Base-by-base conservation (phyloP, 2,888 invertebrate genomes). In the Ernsta delagoae region DNA sequence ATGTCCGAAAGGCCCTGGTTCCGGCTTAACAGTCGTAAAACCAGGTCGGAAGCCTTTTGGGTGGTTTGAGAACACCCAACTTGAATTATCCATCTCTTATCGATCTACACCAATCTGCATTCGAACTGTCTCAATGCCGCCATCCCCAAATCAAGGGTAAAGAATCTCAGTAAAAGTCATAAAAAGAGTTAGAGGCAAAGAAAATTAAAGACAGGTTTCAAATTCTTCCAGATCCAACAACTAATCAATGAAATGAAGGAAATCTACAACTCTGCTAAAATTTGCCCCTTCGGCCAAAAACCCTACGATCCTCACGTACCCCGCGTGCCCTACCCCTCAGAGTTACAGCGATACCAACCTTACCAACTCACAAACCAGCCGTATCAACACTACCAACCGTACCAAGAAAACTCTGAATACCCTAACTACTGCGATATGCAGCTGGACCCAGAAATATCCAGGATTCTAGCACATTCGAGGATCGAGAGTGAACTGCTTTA, bases 231-330 rank as follows among this genome's bases (percentile, higher is more conserved):
- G 96, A 94, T 96, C 66, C 95, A 96, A 77, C 95, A 95, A 78
- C 79, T 96, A 43, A 95, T 97, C 75, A 91, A 95, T 0, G 96
- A 97, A 81, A 97, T 97, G 97, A 97, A 96, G 79, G 96, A 96
- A 76, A 93, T 96, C 36, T 97, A 96, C 87, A 95, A 96, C 70
- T 94, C 95, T 16, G 96, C 96, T 0, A 95, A 95, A 79, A 94
- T 97, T 43, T 97, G 97, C 76, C 96, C 97, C 0, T 96, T 94
- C 78, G 94, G 91, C 1, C 91, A 92, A 65, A 94, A 94, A 63
- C 90, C 92, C 0, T 90, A 87, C 71, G 92, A 92, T 63, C 86
- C 87, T 1, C 90, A 91, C 50, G 83, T 89, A 1, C 89, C 89
- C 0, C 77, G 82, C 16, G 70, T 82, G 0, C 78, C 83, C 0